Evolutionary conservation across 2,797 vertebrate genomes (phyloP).

Genomic region (Centroberyx gerrardi): DNA sequence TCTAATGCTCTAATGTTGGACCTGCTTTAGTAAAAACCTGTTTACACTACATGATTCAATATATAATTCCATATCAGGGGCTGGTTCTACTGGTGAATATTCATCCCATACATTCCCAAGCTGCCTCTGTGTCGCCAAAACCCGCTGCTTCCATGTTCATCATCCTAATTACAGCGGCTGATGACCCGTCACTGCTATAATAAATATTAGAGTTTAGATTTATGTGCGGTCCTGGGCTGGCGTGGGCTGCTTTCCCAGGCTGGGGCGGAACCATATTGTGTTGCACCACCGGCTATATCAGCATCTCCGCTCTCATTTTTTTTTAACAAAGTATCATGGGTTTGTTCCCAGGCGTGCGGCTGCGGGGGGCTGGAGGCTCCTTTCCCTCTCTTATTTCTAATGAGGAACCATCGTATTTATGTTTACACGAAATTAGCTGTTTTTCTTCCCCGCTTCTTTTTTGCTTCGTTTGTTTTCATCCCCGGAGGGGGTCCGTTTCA

Average conservation of each 20-base stretch:
- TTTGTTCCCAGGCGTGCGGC: constrained; percentile 33
- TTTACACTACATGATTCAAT: not conserved
- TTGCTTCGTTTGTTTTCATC: constrained; percentile 57
- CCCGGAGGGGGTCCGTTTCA: constrained; percentile 63
- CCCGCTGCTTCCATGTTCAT: constrained; percentile 53
- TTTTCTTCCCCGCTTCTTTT: constrained; percentile 41
- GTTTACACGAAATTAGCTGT: constrained; percentile 65
- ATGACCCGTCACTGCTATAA: constrained; percentile 54
- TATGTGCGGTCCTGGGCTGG: not conserved
- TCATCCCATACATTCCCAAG: constrained; percentile 29
- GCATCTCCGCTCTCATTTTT: not conserved
- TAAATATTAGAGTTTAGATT: constrained; percentile 42
- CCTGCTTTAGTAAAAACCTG: constrained; percentile 17
- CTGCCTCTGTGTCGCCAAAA: constrained; percentile 31
- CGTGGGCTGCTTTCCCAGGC: constrained; percentile 13
- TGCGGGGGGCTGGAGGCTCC: constrained; percentile 35
- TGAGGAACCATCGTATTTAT: constrained; percentile 54
- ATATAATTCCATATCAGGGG: not conserved
- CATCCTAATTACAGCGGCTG: constrained; percentile 50
- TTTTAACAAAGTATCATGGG: constrained; percentile 16
- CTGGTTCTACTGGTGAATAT: constrained; percentile 15
- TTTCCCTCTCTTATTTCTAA: constrained; percentile 51
- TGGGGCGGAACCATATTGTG: constrained; percentile 5
- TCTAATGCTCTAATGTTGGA: constrained; percentile 16
- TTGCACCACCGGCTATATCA: not conserved